Conservation (phyloP, 37 sponge, comb jelly and placozoan species). For the Oscarella lobularis region DNA sequence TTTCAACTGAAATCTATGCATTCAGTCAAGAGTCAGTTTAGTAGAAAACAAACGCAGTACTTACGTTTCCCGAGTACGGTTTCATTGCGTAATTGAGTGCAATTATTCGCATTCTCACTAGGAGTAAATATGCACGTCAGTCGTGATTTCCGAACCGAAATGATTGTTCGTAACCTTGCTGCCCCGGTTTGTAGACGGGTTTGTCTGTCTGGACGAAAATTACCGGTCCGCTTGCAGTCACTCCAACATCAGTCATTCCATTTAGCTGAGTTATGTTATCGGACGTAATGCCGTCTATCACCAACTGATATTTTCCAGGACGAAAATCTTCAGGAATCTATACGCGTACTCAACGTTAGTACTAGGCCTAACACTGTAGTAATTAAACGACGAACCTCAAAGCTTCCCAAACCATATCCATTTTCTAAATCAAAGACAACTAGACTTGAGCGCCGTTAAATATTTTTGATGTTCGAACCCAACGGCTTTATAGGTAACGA, state of each 20-base stretch:
- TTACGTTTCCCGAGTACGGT: not conserved
- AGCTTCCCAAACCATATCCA: too few relatives aligned
- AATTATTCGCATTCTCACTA: not conserved
- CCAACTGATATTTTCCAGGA: not conserved
- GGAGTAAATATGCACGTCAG: not conserved
- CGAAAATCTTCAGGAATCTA: not conserved
- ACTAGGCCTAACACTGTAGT: too few relatives aligned
- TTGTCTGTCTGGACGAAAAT: not conserved
- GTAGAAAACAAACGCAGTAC: not conserved
- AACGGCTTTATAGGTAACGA: too few relatives aligned
- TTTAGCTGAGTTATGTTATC: not conserved
- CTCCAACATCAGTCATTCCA: not conserved
- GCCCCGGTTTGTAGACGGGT: not conserved
- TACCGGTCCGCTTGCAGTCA: not conserved
- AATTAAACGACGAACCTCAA: too few relatives aligned
- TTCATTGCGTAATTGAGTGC: not conserved
- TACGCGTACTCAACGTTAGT: too few relatives aligned
- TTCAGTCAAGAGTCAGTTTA: too few relatives aligned
- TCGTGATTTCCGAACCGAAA: not conserved
- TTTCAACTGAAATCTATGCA: too few relatives aligned
- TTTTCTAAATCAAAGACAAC: too few relatives aligned
- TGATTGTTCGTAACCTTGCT: not conserved
- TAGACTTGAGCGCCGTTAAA: too few relatives aligned
- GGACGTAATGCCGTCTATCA: not conserved
- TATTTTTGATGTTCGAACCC: too few relatives aligned